Base-by-base conservation (phyloP, 1,140 invertebrate genomes). In the Drosophila arawakana region DNA sequence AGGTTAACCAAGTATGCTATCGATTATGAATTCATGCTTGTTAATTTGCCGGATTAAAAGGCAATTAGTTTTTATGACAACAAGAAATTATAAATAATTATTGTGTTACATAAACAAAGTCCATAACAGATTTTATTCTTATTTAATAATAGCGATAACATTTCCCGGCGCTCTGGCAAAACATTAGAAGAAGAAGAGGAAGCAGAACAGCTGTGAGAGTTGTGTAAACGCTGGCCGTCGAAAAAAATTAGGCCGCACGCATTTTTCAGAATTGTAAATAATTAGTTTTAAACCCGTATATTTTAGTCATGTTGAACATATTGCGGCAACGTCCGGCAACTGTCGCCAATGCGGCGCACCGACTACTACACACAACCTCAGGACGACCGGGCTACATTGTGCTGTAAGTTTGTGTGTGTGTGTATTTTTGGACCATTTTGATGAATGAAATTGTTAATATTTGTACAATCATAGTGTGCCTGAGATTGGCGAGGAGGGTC, bases 401-500 rank as follows among this genome's bases (percentile, higher is more conserved):
- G 54, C 80, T 92, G 91, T 92, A 81, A 92, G 91, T 73, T 25
- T 15, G 25, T 30, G 25, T 30, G 25, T 30, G 25, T 30, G 25
- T 30, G 25, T 30, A 0, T 0, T 30, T 30, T 30, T 7, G 9
- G 21, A 7, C 18, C 25, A 30, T 35, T 59, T 18, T 8, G 8
- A 7, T 9, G 55, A 18, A 65, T 49, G 1, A 6, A 52, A n/a
- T 8, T 8, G 7, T 0, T 11, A 35, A 43, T 25, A 44, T 43
- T 18, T 50, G 35, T 11, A 15, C n/a, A 34, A 8, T 39, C 68
- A 7, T 8, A 98, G 97, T 75, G 94, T 98, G 63, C 98, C 98
- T 47, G 97, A 98, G 94, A 96, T 98, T 52, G 97, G 97, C 6
- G 95, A 96, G 90, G 97, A 98, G 85, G 94, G 94, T 46, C 93